These are phyloP conservation scores for Trididemnum nubilum DNA, from an alignment of 23 tunicate species.

Conservation along the genomic window DNA sequence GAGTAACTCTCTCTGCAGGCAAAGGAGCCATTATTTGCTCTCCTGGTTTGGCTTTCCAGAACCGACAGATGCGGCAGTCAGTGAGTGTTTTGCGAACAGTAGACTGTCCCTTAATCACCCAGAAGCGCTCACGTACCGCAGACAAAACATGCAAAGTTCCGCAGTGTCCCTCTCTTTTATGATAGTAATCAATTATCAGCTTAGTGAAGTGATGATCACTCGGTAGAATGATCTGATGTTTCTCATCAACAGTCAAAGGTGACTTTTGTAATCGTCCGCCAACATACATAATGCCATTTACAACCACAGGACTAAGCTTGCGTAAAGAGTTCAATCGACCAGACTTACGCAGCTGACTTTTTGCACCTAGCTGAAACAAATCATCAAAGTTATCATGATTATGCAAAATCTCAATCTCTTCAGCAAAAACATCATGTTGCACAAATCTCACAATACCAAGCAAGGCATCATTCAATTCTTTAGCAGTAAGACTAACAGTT, in stretches of 20 bases:
- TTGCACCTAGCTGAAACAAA: neutral
- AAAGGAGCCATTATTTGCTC: conserved; percentile 44
- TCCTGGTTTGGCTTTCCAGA: conserved; percentile 40
- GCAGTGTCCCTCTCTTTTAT: conserved; percentile 31
- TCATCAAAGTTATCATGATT: conserved; percentile 2
- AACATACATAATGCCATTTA: conserved; percentile 11
- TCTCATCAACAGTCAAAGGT: neutral
- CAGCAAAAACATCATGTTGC: conserved; percentile 13
- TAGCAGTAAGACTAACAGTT: neutral
- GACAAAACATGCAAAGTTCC: conserved; percentile 41
- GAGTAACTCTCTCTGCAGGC: conserved; percentile 32
- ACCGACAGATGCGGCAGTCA: conserved; percentile 13
- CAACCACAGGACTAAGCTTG: conserved; percentile 2
- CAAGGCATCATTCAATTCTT: conserved; percentile 2
- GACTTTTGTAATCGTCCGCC: conserved; percentile 31
- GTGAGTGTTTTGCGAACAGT: neutral
- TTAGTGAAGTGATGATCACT: conserved; percentile 4
- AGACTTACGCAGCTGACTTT: neutral
- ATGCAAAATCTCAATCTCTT: neutral
- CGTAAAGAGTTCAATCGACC: neutral
- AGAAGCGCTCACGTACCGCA: conserved; percentile 11
- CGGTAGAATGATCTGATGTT: conserved; percentile 32
- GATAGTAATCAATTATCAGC: conserved; percentile 5
- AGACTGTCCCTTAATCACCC: conserved; percentile 38
- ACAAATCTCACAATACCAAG: neutral